Evolutionary conservation across 1,140 invertebrate genomes (phyloP).

Genomic region (Drosophila sproati): DNA sequence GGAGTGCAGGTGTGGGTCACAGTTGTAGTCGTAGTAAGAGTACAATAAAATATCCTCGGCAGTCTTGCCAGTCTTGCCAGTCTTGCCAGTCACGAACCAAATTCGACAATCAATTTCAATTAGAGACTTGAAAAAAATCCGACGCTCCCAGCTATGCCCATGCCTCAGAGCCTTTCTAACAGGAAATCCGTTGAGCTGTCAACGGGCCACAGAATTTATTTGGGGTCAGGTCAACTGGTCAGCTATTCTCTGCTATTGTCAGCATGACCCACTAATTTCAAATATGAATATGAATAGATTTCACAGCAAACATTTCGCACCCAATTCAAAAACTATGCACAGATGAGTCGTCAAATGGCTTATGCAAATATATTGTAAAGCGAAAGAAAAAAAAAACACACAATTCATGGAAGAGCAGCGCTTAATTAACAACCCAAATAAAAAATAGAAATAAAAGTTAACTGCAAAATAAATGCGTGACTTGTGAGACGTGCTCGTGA

Average conservation of each 20-base stretch:
- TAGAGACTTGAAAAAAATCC: background rate
- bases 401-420: conserved; percentile 32
- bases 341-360: conserved; percentile 58
- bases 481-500: conserved; percentile 37
- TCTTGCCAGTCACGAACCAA: conserved; percentile 65
- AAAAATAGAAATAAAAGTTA: conserved; percentile 18
- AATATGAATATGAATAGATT: conserved; percentile 62
- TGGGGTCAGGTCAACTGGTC: conserved; percentile 45
- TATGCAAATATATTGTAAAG: conserved; percentile 67
- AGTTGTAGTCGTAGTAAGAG: conserved; percentile 4
- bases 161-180: conserved; percentile 68
- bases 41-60: conserved; percentile 10
- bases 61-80: conserved; percentile 49
- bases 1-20: conserved; percentile 48
- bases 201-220: conserved; percentile 35
- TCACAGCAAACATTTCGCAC: conserved; percentile 74
- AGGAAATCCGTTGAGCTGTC: conserved; percentile 67
- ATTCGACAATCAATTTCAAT: conserved; percentile 69
- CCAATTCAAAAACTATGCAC: conserved; percentile 35
- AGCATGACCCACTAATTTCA: conserved; percentile 67
- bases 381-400: conserved; percentile 21
- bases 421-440: conserved; percentile 40
- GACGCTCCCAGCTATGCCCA: conserved; percentile 36
- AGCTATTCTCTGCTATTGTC: background rate
- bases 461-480: conserved; percentile 43